Evolutionary conservation across 1,140 invertebrate species (phyloP).

Genomic region (Teleogryllus occipitalis): DNA sequence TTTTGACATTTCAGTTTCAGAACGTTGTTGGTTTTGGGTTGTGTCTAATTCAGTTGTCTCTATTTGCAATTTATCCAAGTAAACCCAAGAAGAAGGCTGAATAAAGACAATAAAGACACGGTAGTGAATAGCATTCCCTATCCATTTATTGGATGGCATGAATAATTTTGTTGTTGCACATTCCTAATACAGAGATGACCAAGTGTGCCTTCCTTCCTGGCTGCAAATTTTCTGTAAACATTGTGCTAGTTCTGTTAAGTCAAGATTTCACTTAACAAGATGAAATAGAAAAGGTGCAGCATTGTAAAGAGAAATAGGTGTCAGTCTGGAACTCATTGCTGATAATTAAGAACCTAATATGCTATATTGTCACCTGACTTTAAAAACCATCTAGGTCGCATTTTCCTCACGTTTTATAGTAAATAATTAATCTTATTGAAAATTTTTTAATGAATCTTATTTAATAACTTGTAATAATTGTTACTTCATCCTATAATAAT

Average conservation of each 20-base stretch:
- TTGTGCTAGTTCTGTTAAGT: neutral
- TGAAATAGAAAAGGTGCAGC: no score
- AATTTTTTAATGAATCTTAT: no score
- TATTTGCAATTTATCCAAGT: slow-evolving; percentile 58
- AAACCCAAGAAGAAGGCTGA: slow-evolving; percentile 34
- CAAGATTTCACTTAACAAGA: neutral
- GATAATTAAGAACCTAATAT: no score
- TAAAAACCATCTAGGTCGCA: no score
- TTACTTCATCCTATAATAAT: no score
- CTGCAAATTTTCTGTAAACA: neutral
- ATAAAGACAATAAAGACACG: neutral
- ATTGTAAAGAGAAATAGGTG: no score
- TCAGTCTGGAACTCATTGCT: no score
- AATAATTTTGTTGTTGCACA: neutral
- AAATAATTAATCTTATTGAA: no score
- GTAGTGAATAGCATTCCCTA: neutral
- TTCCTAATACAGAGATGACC: neutral
- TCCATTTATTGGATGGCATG: neutral
- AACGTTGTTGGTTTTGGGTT: slow-evolving; percentile 54
- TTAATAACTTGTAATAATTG: no score
- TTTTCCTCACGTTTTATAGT: no score
- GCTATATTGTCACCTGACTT: no score
- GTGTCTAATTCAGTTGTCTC: slow-evolving; percentile 48
- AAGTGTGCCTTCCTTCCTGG: neutral
- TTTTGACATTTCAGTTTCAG: slow-evolving; percentile 50